A percentile compares a stretch with the other conserved stretches of the same genome.
phyloP scores from a whole-genome alignment of 1,140 invertebrate genomes.

The Hyles euphorbiae region DNA sequence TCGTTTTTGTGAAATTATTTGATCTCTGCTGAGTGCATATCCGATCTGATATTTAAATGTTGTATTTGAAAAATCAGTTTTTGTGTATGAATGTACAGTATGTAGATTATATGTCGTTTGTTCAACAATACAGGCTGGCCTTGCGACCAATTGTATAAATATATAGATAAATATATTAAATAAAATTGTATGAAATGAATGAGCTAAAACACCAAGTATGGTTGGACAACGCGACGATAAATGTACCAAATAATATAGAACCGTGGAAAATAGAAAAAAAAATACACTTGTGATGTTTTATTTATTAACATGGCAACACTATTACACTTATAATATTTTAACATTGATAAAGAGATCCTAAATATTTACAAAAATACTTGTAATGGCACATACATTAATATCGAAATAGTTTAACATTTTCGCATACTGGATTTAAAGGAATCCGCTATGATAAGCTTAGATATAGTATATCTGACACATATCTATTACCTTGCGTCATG shows the following conservation, averaged over 20 bases:
- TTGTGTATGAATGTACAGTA: conserved; percentile 41
- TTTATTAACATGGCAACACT: conserved; percentile 12
- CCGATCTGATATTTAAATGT: conserved; percentile 5
- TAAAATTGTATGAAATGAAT: conserved; percentile 13
- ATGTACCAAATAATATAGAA: conserved; percentile 70
- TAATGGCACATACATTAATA: no score
- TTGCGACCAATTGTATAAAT: conserved; percentile 16
- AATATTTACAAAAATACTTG: not conserved
- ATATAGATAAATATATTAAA: conserved; percentile 14
- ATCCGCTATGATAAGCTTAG: no score
- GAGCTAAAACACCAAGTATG: conserved; percentile 38
- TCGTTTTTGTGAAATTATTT: conserved; percentile 1
- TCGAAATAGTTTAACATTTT: no score
- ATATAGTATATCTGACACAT: no score
- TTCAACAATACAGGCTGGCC: conserved; percentile 48
- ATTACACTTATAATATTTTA: not conserved
- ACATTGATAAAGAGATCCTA: conserved; percentile 5
- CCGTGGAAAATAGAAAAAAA: conserved; percentile 46
- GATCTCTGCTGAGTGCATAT: conserved; percentile 3
- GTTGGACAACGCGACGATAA: conserved; percentile 52
- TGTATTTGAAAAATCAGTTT: conserved; percentile 8
- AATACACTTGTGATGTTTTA: conserved; percentile 21
- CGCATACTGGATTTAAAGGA: no score
- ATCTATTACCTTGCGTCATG: no score
- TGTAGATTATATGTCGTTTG: conserved; percentile 37